Evolutionary conservation across 2,113 vertebrate genomes (phyloP), one percentile per base, ranked within the genome.

Genomic region (Neogale vison): DNA sequence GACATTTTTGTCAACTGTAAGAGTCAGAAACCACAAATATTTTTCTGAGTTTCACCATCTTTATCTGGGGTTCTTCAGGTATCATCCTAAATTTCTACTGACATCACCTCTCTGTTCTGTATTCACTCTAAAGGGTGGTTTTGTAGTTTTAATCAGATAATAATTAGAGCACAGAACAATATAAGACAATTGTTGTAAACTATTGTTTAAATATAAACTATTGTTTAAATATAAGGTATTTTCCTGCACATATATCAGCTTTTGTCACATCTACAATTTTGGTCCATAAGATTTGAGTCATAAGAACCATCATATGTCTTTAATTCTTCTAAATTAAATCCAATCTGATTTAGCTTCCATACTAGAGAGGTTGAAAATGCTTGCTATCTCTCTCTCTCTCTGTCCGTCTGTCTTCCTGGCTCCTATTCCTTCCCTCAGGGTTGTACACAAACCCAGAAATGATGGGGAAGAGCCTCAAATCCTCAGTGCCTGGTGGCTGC

Each of bases 291-390:
- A 47, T 55, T 6, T 31, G 69, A 82, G 24, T 86, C 18, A 61
- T 6, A 59, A 61, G 59, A 76, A 79, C 69, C 57, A 63, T 63
- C 26, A 50, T 2, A n/a, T 83, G 71, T 94, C 12, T 55, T 69
- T 26, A 87, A 42, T 74, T 90, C 74, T 90, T 81, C 76, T 81
- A 77, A 90, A 81, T 94, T 85, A 95, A 92, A 82, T 31, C 26
- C 21, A 92, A 12, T 47, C 8, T 69, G 39, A 74, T 29, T 95
- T 36, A 82, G n/a, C 57, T 93, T 86, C 74, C 8, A 69, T 15
- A 65, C 34, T 36, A 42, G 39, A 86, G 29, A 89, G 80, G 6
- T 45, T 85, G 55, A 82, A 90, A 90, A 36, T 74, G 4, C 55
- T 81, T 45, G 31, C 21, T 71, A 71, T 36, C 21, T 84, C 45